A percentile compares a stretch with the other conserved stretches of the same genome.
Evolutionary conservation across 2,888 invertebrate species (phyloP).

Genomic region (Hirtodrosophila confusa): DNA sequence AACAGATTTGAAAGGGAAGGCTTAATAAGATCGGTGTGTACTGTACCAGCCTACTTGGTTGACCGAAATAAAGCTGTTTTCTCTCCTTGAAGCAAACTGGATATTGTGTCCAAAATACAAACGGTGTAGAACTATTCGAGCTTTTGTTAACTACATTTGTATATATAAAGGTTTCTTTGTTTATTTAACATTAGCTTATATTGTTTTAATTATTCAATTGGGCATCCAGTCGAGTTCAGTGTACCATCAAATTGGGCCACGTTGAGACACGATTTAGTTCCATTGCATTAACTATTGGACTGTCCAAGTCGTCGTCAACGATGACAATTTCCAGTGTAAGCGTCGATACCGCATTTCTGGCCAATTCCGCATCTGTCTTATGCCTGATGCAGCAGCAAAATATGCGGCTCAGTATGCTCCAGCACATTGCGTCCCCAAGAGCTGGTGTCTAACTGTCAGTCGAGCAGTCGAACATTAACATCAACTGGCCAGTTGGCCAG

Average conservation of each 20-base stretch:
- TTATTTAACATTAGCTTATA: not conserved
- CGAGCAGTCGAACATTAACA: no score
- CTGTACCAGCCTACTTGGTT: no score
- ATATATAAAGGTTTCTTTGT: not conserved
- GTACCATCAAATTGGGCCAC: conserved; percentile 31
- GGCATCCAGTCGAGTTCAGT: not conserved
- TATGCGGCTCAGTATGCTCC: not conserved
- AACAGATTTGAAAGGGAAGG: no score
- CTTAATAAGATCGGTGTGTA: no score
- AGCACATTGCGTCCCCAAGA: conserved; percentile 29
- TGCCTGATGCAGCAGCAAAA: conserved; percentile 10
- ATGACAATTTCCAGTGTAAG: conserved; percentile 33
- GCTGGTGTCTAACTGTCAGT: conserved; percentile 12
- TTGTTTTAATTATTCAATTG: not conserved
- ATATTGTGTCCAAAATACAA: no score
- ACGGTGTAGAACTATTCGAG: no score
- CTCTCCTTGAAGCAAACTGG: no score
- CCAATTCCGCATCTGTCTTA: not conserved
- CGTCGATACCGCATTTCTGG: not conserved
- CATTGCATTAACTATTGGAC: not conserved
- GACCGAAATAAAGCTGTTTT: no score
- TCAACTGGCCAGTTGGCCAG: no score
- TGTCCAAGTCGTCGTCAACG: conserved; percentile 22
- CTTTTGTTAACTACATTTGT: not conserved
- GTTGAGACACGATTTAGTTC: not conserved